A percentile compares a stretch with the other conserved stretches of the same genome.
Evolutionary conservation across 2,888 invertebrate genomes (phyloP).

Genomic region (Lamellibrachia columna): DNA sequence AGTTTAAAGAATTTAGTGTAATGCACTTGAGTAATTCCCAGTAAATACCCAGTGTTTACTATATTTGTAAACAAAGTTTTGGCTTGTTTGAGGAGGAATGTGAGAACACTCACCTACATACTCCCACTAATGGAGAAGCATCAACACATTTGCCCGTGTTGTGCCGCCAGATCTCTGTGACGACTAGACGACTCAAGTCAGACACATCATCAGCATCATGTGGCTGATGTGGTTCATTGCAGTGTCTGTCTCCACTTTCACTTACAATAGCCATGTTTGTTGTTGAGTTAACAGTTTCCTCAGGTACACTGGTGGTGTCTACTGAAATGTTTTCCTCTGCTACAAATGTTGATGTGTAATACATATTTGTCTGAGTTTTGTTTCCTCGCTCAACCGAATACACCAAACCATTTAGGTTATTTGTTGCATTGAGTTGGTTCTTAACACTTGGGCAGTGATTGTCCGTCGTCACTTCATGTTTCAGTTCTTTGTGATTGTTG

Average conservation of each 20-base stretch:
- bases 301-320: neutral
- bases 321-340: neutral
- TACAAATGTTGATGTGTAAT: neutral
- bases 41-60: too few relatives aligned
- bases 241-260: neutral
- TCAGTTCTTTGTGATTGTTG: neutral
- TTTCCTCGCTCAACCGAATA: constrained; percentile 18
- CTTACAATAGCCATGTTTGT: neutral
- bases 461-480: neutral
- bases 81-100: neutral
- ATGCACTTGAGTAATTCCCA: too few relatives aligned
- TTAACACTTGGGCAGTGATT: neutral
- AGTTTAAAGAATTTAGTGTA: too few relatives aligned
- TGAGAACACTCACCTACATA: constrained; percentile 40
- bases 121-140: constrained; percentile 73
- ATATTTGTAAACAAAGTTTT: neutral
- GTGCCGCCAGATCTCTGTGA: constrained; percentile 68
- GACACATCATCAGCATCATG: neutral
- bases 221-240: neutral
- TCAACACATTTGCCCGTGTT: constrained; percentile 84
- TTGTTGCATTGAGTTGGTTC: neutral
- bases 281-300: neutral
- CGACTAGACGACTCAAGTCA: constrained; percentile 22
- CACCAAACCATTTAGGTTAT: neutral
- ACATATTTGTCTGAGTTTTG: neutral